Conservation (phyloP, 2,113 vertebrate genomes). For the Okapia johnstoni region DNA sequence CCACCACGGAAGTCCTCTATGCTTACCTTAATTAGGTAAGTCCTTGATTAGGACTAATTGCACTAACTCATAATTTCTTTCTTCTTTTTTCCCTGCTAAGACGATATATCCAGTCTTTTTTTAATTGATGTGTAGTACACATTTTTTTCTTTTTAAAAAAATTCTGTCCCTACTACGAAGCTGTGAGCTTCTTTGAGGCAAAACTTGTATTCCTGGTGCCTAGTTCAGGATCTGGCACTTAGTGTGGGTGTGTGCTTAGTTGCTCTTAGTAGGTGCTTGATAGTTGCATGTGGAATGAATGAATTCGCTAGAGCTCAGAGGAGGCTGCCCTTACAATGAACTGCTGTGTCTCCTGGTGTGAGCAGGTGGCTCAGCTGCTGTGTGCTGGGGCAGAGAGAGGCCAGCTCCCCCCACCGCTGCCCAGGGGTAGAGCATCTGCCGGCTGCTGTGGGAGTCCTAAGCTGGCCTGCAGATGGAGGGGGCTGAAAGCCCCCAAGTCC, state of each 20-base stretch:
- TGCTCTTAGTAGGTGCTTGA: not conserved
- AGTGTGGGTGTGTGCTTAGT: not conserved
- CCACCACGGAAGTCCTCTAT: not conserved
- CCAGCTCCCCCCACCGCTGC: not conserved
- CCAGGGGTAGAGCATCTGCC: not conserved
- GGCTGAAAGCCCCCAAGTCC: not conserved
- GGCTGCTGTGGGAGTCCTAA: not conserved
- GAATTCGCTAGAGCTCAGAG: not conserved
- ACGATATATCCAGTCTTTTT: not conserved
- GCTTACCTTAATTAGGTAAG: not conserved
- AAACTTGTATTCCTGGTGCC: not conserved
- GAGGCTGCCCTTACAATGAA: slow-evolving; percentile 42
- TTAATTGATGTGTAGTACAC: not conserved
- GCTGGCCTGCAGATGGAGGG: slow-evolving; percentile 36
- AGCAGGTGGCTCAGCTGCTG: slow-evolving; percentile 47
- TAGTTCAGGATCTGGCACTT: not conserved
- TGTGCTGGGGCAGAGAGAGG: slow-evolving; percentile 16
- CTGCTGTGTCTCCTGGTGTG: not conserved
- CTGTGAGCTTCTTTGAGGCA: not conserved
- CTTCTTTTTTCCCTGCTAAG: not conserved
- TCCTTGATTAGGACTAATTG: not conserved
- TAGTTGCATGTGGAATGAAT: not conserved
- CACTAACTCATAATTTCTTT: not conserved
- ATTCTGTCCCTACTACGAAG: not conserved
- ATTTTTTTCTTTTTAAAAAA: not conserved